These are phyloP conservation scores for Lycocerus yunnanus DNA, from an alignment of 2,888 invertebrate species.

Conservation along the genomic window DNA sequence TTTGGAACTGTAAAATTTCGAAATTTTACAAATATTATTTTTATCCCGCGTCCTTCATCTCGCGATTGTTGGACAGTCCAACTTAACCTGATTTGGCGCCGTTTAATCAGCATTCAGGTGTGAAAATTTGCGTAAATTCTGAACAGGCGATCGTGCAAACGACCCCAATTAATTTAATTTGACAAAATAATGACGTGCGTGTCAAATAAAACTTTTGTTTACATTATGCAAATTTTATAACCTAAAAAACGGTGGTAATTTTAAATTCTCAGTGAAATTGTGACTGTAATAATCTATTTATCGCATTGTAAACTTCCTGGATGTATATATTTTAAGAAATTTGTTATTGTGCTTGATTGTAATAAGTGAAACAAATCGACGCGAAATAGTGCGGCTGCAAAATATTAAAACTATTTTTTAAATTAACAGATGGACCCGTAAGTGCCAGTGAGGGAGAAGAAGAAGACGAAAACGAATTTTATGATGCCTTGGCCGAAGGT, in stretches of 20 bases:
- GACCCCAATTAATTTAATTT: background rate
- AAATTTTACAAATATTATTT: background rate
- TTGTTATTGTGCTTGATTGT: background rate
- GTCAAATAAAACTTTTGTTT: background rate
- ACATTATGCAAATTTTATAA: background rate
- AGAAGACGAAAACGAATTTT: slow-evolving; percentile 79
- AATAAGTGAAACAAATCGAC: background rate
- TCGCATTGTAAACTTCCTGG: background rate
- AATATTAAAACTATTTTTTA: background rate
- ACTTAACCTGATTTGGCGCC: background rate
- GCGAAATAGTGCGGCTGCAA: background rate
- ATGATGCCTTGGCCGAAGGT: slow-evolving; percentile 60
- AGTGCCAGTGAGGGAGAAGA: slow-evolving; percentile 64
- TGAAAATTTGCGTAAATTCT: background rate
- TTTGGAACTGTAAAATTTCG: background rate
- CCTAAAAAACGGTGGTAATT: background rate
- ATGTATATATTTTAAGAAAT: background rate
- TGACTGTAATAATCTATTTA: background rate
- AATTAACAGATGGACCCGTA: slow-evolving; percentile 56
- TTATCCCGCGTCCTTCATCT: background rate
- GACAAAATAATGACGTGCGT: background rate
- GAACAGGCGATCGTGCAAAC: background rate
- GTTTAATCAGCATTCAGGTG: background rate
- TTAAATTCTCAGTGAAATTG: background rate
- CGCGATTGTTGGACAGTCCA: background rate